Base-by-base conservation (phyloP, 2,113 vertebrate genomes). In the Pachyramphus minor region DNA sequence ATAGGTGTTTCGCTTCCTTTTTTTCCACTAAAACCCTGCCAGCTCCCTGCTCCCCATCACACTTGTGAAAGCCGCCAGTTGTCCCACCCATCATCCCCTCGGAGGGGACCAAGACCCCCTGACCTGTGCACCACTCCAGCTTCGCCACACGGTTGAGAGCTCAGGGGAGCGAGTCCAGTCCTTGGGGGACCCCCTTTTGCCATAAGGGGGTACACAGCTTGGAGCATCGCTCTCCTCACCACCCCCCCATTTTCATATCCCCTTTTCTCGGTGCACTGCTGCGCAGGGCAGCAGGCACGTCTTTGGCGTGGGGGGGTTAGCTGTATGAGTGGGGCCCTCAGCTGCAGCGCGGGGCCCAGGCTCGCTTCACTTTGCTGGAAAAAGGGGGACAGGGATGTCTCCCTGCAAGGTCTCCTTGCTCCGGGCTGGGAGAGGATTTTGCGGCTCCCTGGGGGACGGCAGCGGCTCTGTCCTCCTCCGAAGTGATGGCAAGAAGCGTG, bases 401-500 rank as follows among this genome's bases (percentile, higher is more conserved):
- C 50, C 49, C 27, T 50, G 25, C 49, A 50, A 50, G 49, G 7
- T 53, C 59, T 78, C 73, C 89, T 89, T 41, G 9, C 84, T 80
- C 84, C 31, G 55, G 63, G 45, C 82, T 49, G 14, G 10, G 44
- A 33, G 83, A 62, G 41, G 72, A 49, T 82, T 72, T 77, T 11
- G 6, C 8, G 31, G 79, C 74, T 80, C 93, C 81, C 88, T 78
- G 6, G 53, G 58, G 72, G 56, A 71, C 22, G 30, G 78, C 35
- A 9, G 76, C 72, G 25, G 92, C 64, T 94, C 92, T 89, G 83
- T 96, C 96, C 96, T 96, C 95, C 49, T 91, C 90, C n/a, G 47
- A 89, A 95, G 95, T 15, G 52, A 82, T 58, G 95, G 89, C 15
- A 66, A 97, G 96, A 96, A 96, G 95, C 42, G 45, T 66, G 94